Evolutionary conservation across 1,140 invertebrate genomes (phyloP), one percentile per base, ranked within the genome.

Genomic region (Drosophila kurseongensis): DNA sequence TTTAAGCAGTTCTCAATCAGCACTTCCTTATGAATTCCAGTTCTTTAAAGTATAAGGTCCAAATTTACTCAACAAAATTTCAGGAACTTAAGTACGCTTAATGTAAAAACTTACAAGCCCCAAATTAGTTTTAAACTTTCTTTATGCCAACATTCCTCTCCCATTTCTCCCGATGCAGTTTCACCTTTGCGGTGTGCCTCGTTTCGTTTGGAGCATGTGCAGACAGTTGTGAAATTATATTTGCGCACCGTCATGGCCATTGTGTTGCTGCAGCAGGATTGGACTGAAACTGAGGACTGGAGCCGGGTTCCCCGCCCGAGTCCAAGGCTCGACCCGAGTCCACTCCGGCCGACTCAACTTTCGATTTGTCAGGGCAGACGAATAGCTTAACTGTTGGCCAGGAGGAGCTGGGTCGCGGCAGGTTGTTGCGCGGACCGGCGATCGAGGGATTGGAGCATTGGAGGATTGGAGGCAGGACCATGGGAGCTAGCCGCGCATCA

Each of bases 151-250:
- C n/a, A 23, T 13, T 23, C 12, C 23, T 4, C 18, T 42, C 14
- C 14, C 13, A 14, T 75, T 75, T 75, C 36, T 56, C 5, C n/a
- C 35, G 13, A 35, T 78, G 58, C 13, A 59, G 40, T 13, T 75
- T 56, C 32, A 54, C 38, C 67, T 62, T 55, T 56, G 23, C 40
- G 14, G 60, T 66, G 75, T 51, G 66, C 59, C 58, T 78, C 58
- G 65, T 78, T 78, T 40, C 75, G 74, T 73, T 78, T 51, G 79
- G 77, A 52, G 68, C 84, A 89, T 89, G 84, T 89, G 84, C 84
- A 89, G 84, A 89, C 84, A 89, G 84, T 89, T 89, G 84, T 88
- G 85, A 89, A 89, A 89, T 89, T 89, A 89, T 89, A 89, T 89
- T 89, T 88, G 83, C 73, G 84, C 84, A 77, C 52, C 83, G 83